phyloP scores from a whole-genome alignment of 2,888 invertebrate genomes.

The Cataglyphis albicans region DNA sequence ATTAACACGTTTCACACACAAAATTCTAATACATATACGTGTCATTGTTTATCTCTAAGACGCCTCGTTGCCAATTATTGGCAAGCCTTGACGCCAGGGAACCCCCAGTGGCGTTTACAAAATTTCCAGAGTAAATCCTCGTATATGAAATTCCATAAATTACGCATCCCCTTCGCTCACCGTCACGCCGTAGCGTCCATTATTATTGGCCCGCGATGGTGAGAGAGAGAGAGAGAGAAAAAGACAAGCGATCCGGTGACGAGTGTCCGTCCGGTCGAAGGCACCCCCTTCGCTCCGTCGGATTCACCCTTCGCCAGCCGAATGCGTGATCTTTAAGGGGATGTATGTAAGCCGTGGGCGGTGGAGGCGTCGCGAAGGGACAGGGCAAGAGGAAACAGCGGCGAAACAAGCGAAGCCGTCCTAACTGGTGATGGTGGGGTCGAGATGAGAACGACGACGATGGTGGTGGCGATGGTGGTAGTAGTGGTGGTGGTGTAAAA shows the following conservation, averaged over 20 bases:
- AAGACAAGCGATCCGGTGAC: conserved; percentile 63
- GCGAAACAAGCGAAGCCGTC: conserved; percentile 82
- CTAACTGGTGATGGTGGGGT: conserved; percentile 68
- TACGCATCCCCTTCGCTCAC: conserved; percentile 52
- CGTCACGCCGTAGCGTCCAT: conserved; percentile 57
- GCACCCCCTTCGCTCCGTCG: conserved; percentile 66
- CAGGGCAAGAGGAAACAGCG: conserved; percentile 65
- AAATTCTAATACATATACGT: background rate
- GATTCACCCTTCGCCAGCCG: conserved; percentile 59
- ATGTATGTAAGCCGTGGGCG: conserved; percentile 75
- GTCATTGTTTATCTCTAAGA: background rate
- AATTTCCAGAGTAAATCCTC: conserved; percentile 60
- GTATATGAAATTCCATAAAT: conserved; percentile 70
- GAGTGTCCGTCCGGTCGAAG: conserved; percentile 71
- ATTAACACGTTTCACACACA: background rate
- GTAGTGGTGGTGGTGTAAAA: conserved; percentile 83
- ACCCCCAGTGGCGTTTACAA: conserved; percentile 49
- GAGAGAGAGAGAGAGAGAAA: background rate
- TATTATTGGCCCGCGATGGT: conserved; percentile 59
- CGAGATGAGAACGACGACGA: conserved; percentile 66
- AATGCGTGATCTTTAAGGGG: conserved; percentile 79
- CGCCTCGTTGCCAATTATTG: conserved; percentile 58
- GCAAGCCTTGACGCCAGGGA: conserved; percentile 41
- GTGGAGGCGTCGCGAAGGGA: conserved; percentile 64
- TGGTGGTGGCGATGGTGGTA: conserved; percentile 44